A percentile compares a stretch with the other conserved stretches of the same genome.
These are phyloP conservation scores for Monomorium pharaonis DNA, from an alignment of 1,140 invertebrate genomes.

Conservation along the genomic window DNA sequence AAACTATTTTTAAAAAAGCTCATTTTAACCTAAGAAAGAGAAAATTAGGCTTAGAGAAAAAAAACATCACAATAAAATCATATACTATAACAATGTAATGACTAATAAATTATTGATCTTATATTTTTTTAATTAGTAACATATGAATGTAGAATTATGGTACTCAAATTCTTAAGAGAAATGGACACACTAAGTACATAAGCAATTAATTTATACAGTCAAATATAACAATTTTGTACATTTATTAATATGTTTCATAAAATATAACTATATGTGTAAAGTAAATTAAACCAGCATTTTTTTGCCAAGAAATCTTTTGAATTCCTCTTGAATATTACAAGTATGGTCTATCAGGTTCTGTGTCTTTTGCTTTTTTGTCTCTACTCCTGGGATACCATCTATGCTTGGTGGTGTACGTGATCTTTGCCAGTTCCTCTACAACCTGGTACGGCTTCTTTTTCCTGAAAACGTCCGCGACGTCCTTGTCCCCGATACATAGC, in stretches of 20 bases:
- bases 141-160: background rate
- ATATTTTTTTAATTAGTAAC: background rate
- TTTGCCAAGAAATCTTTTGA: background rate
- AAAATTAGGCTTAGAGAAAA: too few relatives aligned
- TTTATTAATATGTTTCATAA: background rate
- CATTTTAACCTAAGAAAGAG: too few relatives aligned
- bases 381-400: constrained; percentile 91
- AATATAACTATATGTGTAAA: background rate
- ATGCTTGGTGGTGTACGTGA: constrained; percentile 93
- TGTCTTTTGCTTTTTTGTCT: constrained; percentile 89
- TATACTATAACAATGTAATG: background rate
- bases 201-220: constrained; percentile 22
- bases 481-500: constrained; percentile 88
- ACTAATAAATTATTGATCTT: background rate
- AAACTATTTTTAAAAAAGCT: too few relatives aligned
- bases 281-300: background rate
- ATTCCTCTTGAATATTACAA: constrained; percentile 84
- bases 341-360: constrained; percentile 89
- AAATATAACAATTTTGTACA: background rate
- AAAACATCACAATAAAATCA: background rate
- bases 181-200: background rate
- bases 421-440: constrained; percentile 89
- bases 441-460: constrained; percentile 87
- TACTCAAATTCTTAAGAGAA: constrained; percentile 4
- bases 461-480: constrained; percentile 88